These are phyloP conservation scores for Mesocricetus auratus DNA, from an alignment of 2,113 vertebrate genomes.

Conservation along the genomic window DNA sequence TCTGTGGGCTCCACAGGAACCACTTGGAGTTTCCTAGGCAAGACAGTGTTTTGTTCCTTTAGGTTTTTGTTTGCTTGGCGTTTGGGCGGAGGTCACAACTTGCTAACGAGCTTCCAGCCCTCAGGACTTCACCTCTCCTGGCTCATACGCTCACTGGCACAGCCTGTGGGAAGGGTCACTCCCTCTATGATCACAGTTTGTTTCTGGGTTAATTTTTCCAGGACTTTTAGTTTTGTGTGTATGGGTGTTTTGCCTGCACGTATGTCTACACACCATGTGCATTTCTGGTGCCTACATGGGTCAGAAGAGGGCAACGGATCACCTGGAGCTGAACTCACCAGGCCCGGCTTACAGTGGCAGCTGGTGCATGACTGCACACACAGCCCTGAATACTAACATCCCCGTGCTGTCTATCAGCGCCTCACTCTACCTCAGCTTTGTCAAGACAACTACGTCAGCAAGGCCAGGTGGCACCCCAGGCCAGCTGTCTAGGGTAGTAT, in stretches of 20 bases:
- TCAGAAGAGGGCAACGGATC: not conserved
- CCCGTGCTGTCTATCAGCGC: not conserved
- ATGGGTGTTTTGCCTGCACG: not conserved
- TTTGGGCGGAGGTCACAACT: not conserved
- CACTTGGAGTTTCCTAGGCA: not conserved
- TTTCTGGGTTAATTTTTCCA: not conserved
- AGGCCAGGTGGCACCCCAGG: not conserved
- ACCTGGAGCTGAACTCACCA: too few species aligned
- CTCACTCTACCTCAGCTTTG: not conserved
- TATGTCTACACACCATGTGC: not conserved
- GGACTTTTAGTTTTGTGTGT: not conserved
- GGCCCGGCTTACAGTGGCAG: not conserved
- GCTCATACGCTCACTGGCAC: not conserved
- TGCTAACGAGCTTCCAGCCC: accelerated
- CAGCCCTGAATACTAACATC: not conserved
- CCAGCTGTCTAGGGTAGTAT: not conserved
- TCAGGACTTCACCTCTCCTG: not conserved
- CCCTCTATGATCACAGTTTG: not conserved
- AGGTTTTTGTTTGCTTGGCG: not conserved
- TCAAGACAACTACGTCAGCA: not conserved
- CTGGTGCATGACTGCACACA: accelerated
- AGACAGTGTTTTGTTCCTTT: not conserved
- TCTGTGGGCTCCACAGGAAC: not conserved
- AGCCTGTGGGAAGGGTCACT: not conserved
- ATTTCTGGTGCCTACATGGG: not conserved